Evolutionary conservation across 2,113 vertebrate species (phyloP).

Genomic region (Vombatus ursinus): DNA sequence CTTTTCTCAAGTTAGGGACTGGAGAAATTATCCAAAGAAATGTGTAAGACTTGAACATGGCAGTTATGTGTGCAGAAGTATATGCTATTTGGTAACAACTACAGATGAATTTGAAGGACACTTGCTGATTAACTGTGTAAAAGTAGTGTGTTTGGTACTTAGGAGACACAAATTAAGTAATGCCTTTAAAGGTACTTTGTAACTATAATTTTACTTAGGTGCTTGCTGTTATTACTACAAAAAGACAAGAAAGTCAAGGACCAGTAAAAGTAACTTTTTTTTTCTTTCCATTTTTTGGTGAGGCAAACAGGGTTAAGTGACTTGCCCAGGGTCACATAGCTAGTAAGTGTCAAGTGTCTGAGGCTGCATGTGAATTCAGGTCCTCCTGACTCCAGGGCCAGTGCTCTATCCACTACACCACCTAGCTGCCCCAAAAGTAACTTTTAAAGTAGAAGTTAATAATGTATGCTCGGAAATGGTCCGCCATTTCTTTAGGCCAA

Average conservation of each 20-base stretch:
- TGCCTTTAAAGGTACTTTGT: not conserved
- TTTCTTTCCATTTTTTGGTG: no score
- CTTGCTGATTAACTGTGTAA: not conserved
- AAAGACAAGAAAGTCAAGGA: not conserved
- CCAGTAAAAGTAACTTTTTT: not conserved
- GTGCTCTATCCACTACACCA: no score
- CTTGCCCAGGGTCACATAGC: no score
- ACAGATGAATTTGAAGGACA: not conserved
- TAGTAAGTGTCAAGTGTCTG: no score
- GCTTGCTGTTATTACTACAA: not conserved
- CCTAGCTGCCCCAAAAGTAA: not conserved
- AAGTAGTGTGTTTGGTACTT: not conserved
- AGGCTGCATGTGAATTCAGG: no score
- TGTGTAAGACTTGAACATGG: not conserved
- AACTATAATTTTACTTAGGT: not conserved
- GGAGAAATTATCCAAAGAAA: not conserved
- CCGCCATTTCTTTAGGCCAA: not conserved
- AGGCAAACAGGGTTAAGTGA: no score
- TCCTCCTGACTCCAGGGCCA: no score
- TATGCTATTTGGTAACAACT: not conserved
- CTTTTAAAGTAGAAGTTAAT: not conserved
- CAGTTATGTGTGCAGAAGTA: not conserved
- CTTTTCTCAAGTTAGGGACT: not conserved
- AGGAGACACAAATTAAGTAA: not conserved
- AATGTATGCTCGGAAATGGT: not conserved